A percentile compares a stretch with the other conserved stretches of the same genome.
Evolutionary conservation across 1,140 invertebrate genomes (phyloP).

Genomic region (Bombus polaris): DNA sequence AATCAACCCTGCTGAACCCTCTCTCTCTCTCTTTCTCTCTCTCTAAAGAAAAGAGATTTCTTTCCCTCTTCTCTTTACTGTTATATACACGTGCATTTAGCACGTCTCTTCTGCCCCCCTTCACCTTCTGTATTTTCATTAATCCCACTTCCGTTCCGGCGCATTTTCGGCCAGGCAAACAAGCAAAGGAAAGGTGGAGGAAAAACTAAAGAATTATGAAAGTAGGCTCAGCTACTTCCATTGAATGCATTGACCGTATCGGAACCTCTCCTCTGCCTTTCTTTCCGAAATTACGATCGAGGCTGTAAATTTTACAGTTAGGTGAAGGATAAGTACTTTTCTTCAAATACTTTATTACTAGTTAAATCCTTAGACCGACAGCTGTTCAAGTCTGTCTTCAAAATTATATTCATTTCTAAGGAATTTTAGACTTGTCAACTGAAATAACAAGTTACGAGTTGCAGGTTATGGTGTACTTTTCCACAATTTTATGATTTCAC

Average conservation of each 20-base stretch:
- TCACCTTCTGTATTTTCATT: slow-evolving; percentile 69
- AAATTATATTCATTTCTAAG: neutral
- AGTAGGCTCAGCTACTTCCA: slow-evolving; percentile 17
- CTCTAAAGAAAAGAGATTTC: neutral
- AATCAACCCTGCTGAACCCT: slow-evolving; percentile 69
- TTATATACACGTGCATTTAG: slow-evolving; percentile 71
- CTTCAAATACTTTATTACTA: neutral
- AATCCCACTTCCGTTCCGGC: slow-evolving; percentile 66
- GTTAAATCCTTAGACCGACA: fast-evolving
- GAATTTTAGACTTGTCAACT: too few relatives aligned
- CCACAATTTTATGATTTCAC: too few relatives aligned
- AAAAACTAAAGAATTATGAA: slow-evolving; percentile 45
- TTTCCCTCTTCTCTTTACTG: slow-evolving; percentile 25
- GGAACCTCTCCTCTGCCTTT: neutral
- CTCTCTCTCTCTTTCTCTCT: slow-evolving; percentile 38
- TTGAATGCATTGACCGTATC: neutral
- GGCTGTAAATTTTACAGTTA: fast-evolving
- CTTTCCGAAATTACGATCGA: neutral
- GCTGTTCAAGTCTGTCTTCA: fast-evolving
- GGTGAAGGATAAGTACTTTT: fast-evolving
- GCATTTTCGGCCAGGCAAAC: slow-evolving; percentile 42
- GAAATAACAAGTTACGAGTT: too few relatives aligned
- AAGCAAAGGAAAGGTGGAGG: slow-evolving; percentile 3
- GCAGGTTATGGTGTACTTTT: too few relatives aligned
- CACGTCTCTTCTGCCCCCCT: slow-evolving; percentile 51